These are phyloP conservation scores for Lycaena phlaeas DNA, from an alignment of 2,888 invertebrate species.

Conservation along the genomic window DNA sequence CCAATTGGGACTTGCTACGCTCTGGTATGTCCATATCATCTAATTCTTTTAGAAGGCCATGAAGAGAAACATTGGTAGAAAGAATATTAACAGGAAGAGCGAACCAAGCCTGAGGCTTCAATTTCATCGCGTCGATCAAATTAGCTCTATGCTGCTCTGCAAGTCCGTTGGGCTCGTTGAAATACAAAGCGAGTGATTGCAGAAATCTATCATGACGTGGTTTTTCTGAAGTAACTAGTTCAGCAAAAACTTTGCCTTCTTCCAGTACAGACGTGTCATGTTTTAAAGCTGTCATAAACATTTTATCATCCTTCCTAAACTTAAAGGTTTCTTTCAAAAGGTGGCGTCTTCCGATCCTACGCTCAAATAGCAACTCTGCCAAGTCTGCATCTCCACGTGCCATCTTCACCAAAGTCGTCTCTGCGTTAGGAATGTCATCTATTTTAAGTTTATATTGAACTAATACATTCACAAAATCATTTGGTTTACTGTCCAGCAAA, in stretches of 20 bases:
- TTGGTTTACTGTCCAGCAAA: slow-evolving; percentile 3
- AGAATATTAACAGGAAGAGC: slow-evolving; percentile 23
- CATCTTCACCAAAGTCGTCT: slow-evolving; percentile 24
- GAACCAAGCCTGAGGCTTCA: slow-evolving; percentile 13
- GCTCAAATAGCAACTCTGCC: slow-evolving; percentile 28
- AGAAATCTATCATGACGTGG: slow-evolving; percentile 30
- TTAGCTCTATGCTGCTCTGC: slow-evolving; percentile 22
- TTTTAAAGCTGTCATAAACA: slow-evolving; percentile 40
- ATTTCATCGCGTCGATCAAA: slow-evolving; percentile 14
- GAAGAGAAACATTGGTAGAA: slow-evolving; percentile 10
- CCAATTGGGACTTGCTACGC: slow-evolving; percentile 18
- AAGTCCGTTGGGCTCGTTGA: slow-evolving; percentile 34
- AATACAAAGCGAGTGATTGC: slow-evolving; percentile 34
- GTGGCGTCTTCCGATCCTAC: slow-evolving; percentile 32
- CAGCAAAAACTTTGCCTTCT: slow-evolving; percentile 23
- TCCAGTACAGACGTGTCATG: slow-evolving; percentile 32
- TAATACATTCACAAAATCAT: slow-evolving; percentile 30
- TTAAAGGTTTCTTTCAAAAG: slow-evolving; percentile 33
- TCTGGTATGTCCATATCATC: slow-evolving; percentile 14
- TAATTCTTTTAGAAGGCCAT: slow-evolving; percentile 18
- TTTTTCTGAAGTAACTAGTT: slow-evolving; percentile 17
- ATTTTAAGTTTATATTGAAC: slow-evolving; percentile 27
- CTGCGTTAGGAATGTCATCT: slow-evolving; percentile 22
- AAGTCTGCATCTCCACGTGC: slow-evolving; percentile 25
- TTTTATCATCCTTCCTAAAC: slow-evolving; percentile 30